Evolutionary conservation across 2,888 invertebrate genomes (phyloP), one percentile per base, ranked within the genome.

Genomic region (Nomada goodeniana): DNA sequence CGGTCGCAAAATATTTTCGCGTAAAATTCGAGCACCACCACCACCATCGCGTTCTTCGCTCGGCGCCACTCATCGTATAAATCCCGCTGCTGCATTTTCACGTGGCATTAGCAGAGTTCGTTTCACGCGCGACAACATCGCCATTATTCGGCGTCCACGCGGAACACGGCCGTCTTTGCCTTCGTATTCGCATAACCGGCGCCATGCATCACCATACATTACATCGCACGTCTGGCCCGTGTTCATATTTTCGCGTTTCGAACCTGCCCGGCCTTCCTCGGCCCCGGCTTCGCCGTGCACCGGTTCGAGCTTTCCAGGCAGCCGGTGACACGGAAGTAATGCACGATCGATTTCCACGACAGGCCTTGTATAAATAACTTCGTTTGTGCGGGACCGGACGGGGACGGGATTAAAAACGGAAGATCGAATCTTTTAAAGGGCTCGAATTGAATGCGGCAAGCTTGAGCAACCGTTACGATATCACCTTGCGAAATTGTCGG

Each of bases 241-340:
- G 78, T 65, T 55, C 76, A 68, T 73, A 77, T 83, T 82, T 73
- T 67, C 73, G 67, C 55, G 74, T 47, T 55, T 70, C 63, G 26
- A 60, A 55, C 73, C 67, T 52, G 73, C 65, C 59, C 72, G 80
- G 78, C 77, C 65, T 77, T 76, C 75, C 75, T 76, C 63, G 72
- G 70, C 67, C 11, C 13, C 64, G 53, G 64, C 61, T 23, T 47
- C 0, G 44, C 53, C 26, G 69, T 63, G 44, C 59, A 61, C 55
- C 72, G 71, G 59, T 36, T 59, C 23, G 70, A 79, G 81, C 76
- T 82, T 84, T 81, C 79, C 82, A 59, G 77, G 78, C 63, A 61
- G 78, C 26, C 65, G 73, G 83, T 88, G 87, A 87, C 88, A 88
- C 83, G 89, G 82, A 88, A 88, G 79, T 87, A 85, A 87, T 82